These are phyloP conservation scores for Tonatia bakeri DNA, from an alignment of 2,113 vertebrate genomes.

Conservation along the genomic window DNA sequence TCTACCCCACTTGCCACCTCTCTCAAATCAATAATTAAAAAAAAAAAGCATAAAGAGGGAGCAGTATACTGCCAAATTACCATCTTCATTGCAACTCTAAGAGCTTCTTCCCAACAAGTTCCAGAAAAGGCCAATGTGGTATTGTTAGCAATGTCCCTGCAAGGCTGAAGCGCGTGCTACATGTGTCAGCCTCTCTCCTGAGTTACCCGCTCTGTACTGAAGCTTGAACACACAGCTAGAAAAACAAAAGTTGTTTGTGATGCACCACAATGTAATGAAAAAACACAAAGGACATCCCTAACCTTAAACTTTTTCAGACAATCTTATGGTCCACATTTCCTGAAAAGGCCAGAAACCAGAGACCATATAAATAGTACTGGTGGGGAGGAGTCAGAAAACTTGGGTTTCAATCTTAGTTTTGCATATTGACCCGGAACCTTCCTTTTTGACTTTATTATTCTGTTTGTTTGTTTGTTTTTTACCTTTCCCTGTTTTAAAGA, in stretches of 20 bases:
- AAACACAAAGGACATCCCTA: background rate
- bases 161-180: background rate
- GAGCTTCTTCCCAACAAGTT: background rate
- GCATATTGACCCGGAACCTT: background rate
- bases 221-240: background rate
- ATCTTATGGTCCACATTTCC: background rate
- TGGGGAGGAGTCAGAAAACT: background rate
- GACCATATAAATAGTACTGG: background rate
- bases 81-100: background rate
- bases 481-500: background rate
- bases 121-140: background rate
- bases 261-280: background rate
- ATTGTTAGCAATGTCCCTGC: background rate
- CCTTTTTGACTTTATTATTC: background rate
- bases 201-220: background rate
- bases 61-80: background rate
- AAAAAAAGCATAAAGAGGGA: background rate
- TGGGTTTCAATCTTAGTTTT: background rate
- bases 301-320: background rate
- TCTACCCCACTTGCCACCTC: too few relatives aligned
- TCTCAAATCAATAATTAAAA: too few relatives aligned
- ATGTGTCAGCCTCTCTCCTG: background rate
- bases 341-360: background rate
- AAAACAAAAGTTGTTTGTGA: background rate
- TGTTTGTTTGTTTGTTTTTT: background rate